A percentile compares a stretch with the other conserved stretches of the same genome.
Evolutionary conservation across 2,888 invertebrate species (phyloP).

Genomic region (Lepetodrilus schrolli): DNA sequence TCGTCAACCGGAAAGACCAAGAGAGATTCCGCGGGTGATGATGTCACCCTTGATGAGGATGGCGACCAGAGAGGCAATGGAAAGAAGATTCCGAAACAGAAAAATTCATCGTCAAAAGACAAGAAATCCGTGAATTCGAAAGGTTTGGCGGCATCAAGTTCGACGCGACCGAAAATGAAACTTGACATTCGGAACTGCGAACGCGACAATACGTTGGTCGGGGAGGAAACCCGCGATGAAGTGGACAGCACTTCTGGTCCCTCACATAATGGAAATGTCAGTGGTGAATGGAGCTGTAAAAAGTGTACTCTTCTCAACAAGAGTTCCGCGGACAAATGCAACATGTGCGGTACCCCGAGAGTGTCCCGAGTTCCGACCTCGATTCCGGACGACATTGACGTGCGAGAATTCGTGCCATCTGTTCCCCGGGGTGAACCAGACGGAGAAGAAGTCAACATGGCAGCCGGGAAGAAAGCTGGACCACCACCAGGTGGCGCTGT

Average conservation of each 20-base stretch:
- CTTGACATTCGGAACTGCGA: background rate
- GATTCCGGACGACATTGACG: constrained; percentile 39
- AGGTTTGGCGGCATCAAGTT: background rate
- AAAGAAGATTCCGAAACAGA: constrained; percentile 25
- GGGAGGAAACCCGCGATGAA: background rate
- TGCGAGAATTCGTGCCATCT: constrained; percentile 43
- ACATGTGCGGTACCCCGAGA: constrained; percentile 83
- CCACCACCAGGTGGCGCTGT: background rate
- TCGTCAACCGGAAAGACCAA: background rate
- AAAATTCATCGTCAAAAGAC: constrained; percentile 31
- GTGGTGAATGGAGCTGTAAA: constrained; percentile 75
- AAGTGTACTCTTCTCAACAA: constrained; percentile 86
- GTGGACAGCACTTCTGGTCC: background rate
- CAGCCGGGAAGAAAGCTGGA: background rate
- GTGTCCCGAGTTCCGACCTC: constrained; percentile 44
- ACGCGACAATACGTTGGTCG: background rate
- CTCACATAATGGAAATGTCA: background rate
- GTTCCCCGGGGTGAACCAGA: constrained; percentile 43
- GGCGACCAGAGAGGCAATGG: background rate
- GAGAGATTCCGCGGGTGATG: background rate
- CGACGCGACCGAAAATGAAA: background rate
- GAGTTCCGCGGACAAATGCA: constrained; percentile 82
- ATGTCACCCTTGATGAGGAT: background rate
- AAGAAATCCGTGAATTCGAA: constrained; percentile 28
- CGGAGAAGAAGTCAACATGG: constrained; percentile 35